Evolutionary conservation across 2,797 vertebrate species (phyloP), one percentile per base, ranked within the genome.

Genomic region (Gobio occitaniae): DNA sequence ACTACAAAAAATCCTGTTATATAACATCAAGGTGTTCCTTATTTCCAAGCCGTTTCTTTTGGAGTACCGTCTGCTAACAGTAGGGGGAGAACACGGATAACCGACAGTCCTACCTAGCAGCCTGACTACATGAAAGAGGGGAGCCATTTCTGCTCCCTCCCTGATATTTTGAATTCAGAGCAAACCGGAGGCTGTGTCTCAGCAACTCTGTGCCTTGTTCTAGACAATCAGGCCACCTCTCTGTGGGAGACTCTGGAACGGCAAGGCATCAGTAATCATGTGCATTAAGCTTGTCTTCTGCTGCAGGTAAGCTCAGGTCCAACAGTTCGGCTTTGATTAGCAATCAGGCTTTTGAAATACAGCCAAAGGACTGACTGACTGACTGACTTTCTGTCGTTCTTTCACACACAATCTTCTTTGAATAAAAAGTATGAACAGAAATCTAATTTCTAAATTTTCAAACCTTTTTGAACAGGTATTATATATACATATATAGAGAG

Each of bases 271-370:
- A 69, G 89, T 87, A 90, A 90, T 90, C 89, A 90, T 84, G 82
- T 75, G 59, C 85, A 90, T 90, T 90, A 90, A 86, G 76, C 87
- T 88, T 85, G 87, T 84, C 88, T 88, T 89, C 84, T 90, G 79
- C 82, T 87, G 80, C 84, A 87, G 83, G 88, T 86, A 83, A 80
- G 85, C 86, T 88, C 87, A 44, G 86, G 87, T 86, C 88, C 84
- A 86, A 83, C 82, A 86, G 80, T 82, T 81, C 71, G 36, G 47
- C 84, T 88, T 87, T 90, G 89, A 89, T 89, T 90, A 86, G 87
- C 89, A 90, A 90, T 90, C 89, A 90, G 82, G 59, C 81, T 80
- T 85, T 82, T 83, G 65, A 86, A 81, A 56, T 79, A 3, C 86
- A 70, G 54, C 76, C 63, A 9, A 80, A 86, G 65, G 79, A 80